Conservation (phyloP, 1,140 invertebrate genomes). For the Microvelia longipes region DNA sequence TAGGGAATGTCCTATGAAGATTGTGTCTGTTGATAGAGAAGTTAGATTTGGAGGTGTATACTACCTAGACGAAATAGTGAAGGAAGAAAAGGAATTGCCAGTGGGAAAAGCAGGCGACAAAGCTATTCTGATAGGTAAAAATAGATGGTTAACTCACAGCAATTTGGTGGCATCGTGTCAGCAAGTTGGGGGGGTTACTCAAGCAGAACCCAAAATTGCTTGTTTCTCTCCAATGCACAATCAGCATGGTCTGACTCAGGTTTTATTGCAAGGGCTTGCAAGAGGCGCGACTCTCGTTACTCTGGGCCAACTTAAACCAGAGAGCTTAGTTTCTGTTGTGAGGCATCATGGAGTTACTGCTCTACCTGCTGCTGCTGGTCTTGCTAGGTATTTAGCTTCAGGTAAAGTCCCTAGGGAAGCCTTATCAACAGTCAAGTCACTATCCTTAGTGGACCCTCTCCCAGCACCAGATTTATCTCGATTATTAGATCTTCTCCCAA, state of each 20-base stretch:
- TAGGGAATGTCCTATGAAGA: not conserved
- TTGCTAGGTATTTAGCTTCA: not conserved
- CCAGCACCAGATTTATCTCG: not conserved
- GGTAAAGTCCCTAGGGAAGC: not conserved
- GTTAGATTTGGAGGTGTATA: not conserved
- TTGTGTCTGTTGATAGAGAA: not conserved
- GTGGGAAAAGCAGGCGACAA: not conserved
- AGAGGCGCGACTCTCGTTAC: not conserved
- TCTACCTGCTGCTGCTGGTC: not conserved
- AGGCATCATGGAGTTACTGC: constrained; percentile 1
- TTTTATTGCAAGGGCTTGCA: not conserved
- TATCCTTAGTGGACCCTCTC: not conserved
- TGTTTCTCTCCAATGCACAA: not conserved
- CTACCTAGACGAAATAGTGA: not conserved
- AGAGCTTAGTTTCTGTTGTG: not conserved
- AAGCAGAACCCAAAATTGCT: not conserved
- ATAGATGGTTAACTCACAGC: not conserved
- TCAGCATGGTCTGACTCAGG: not conserved
- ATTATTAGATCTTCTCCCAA: not conserved
- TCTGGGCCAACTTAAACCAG: not conserved
- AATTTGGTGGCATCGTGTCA: not conserved
- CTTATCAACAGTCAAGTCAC: not conserved
- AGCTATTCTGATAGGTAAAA: not conserved
- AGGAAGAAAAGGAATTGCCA: not conserved
- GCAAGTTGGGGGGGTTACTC: not conserved